These are phyloP conservation scores for Bombycilla garrulus DNA, from an alignment of 2,113 vertebrate genomes.

Conservation along the genomic window DNA sequence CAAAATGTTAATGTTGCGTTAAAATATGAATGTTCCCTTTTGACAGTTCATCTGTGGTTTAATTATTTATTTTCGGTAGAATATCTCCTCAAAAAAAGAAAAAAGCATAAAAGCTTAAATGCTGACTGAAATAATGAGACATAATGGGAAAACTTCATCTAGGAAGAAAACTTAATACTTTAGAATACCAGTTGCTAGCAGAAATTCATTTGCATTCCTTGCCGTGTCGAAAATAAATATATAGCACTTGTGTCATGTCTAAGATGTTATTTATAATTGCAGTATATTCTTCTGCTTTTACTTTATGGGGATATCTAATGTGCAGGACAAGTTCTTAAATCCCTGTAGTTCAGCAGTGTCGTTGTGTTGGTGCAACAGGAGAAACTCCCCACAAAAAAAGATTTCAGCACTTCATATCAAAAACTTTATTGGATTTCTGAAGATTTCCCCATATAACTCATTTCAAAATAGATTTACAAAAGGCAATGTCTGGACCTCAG, in stretches of 20 bases:
- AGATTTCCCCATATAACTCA: neutral
- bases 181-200: neutral
- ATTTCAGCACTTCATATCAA: neutral
- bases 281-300: neutral
- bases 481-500: neutral
- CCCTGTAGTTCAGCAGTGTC: neutral
- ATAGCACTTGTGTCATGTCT: neutral
- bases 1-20: conserved; percentile 80
- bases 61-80: conserved; percentile 78
- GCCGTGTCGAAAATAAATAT: neutral
- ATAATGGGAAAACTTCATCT: conserved; percentile 1
- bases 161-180: neutral
- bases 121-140: conserved; percentile 37
- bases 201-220: neutral
- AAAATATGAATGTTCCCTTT: conserved; percentile 80
- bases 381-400: neutral
- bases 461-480: neutral
- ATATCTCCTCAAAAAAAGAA: conserved; percentile 45
- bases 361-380: neutral
- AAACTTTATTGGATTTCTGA: neutral
- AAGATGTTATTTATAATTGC: neutral
- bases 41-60: conserved; percentile 77
- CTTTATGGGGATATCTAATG: neutral
- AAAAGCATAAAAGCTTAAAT: conserved; percentile 38
- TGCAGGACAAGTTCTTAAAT: neutral